These are phyloP conservation scores for Sternotherus odoratus DNA, from an alignment of 2,797 vertebrate species.

Conservation along the genomic window DNA sequence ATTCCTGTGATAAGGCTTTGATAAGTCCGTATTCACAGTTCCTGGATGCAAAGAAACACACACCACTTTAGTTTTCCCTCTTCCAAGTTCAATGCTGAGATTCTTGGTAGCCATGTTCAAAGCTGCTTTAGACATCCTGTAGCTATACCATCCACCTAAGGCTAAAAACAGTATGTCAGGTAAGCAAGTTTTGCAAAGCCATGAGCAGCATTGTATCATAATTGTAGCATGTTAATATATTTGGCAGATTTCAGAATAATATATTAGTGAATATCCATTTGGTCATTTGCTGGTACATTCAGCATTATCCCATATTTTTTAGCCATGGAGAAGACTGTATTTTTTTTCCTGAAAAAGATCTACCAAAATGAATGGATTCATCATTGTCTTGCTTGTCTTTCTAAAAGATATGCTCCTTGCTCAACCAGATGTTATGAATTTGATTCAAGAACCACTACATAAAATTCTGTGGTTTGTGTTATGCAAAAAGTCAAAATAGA, in stretches of 20 bases:
- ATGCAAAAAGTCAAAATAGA: not conserved
- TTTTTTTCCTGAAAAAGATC: not conserved
- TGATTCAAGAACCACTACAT: not conserved
- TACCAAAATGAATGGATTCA: not conserved
- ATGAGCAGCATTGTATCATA: not conserved
- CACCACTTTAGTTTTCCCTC: constrained; percentile 78
- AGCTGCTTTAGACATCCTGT: constrained; percentile 82
- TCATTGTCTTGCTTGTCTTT: not conserved
- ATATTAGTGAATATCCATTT: not conserved
- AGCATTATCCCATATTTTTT: not conserved
- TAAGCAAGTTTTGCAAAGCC: not conserved
- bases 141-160: constrained; percentile 83
- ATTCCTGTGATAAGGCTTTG: constrained; percentile 79
- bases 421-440: not conserved
- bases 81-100: constrained; percentile 80
- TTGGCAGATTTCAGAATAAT: not conserved
- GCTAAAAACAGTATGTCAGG: constrained; percentile 36
- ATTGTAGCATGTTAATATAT: not conserved
- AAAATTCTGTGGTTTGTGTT: not conserved
- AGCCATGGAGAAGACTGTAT: not conserved
- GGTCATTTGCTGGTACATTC: not conserved
- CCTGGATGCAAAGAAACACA: constrained; percentile 82
- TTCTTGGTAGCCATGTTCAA: constrained; percentile 84
- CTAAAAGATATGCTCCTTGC: not conserved
- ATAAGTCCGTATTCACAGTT: constrained; percentile 80